These are phyloP conservation scores for Mesoligia furuncula DNA, from an alignment of 2,888 invertebrate genomes.

Conservation along the genomic window DNA sequence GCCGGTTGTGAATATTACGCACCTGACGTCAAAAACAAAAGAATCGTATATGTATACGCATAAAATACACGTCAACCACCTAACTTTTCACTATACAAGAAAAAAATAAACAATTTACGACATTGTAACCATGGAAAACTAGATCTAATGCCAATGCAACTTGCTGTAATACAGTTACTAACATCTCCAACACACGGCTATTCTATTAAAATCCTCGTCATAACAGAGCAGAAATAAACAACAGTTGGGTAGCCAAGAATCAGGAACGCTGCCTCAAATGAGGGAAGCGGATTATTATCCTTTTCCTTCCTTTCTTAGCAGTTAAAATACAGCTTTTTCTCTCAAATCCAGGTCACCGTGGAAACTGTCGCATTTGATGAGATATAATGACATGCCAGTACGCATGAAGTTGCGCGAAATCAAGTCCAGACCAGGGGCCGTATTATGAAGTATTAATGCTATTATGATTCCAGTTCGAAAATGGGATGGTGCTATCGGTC, in stretches of 20 bases:
- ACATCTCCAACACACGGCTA: not conserved
- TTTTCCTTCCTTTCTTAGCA: conserved; percentile 36
- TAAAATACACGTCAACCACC: not conserved
- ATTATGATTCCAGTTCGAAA: no score
- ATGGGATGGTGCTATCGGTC: no score
- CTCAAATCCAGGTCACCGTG: conserved; percentile 45
- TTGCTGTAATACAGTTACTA: not conserved
- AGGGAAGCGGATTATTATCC: conserved; percentile 52
- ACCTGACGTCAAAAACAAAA: not conserved
- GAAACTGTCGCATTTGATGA: conserved; percentile 24
- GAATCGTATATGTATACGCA: no score
- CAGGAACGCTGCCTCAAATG: conserved; percentile 35
- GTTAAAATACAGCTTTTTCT: conserved; percentile 40
- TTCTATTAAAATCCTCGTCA: conserved; percentile 9
- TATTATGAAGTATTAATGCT: no score
- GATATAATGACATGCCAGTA: conserved; percentile 17
- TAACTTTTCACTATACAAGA: not conserved
- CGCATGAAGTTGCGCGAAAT: conserved; percentile 10
- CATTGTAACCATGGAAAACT: not conserved
- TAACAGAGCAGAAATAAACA: conserved; percentile 5
- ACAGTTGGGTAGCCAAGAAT: not conserved
- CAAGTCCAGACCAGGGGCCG: not conserved
- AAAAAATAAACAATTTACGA: not conserved
- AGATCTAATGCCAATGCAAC: not conserved
- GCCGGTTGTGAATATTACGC: not conserved